Evolutionary conservation across 2,113 vertebrate genomes (phyloP).

Genomic region (Nansenia antarctica): DNA sequence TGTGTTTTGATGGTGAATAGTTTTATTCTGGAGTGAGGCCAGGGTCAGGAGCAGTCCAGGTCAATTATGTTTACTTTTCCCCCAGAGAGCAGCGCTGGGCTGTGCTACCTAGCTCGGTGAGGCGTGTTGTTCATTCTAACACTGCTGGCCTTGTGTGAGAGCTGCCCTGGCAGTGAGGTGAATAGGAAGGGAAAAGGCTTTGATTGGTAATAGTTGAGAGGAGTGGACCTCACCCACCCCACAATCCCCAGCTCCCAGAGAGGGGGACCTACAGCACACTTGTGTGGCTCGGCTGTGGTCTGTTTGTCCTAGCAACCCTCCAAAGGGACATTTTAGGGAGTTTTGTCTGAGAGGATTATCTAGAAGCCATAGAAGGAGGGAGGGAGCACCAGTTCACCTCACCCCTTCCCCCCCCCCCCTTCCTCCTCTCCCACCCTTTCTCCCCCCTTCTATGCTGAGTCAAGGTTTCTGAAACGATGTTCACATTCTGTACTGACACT

Average conservation of each 20-base stretch:
- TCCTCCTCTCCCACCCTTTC: not conserved
- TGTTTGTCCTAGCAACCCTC: not conserved
- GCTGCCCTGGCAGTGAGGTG: conserved; percentile 14
- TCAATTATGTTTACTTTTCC: conserved; percentile 51
- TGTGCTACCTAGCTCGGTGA: conserved; percentile 43
- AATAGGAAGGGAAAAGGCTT: conserved; percentile 3
- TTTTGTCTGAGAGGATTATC: not conserved
- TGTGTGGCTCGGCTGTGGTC: too few species aligned
- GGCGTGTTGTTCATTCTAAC: conserved; percentile 40
- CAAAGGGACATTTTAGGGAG: not conserved
- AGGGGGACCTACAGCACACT: not conserved
- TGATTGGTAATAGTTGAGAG: conserved; percentile 28
- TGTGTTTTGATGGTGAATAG: conserved; percentile 25
- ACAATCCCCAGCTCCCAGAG: not conserved
- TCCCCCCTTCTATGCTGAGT: too few species aligned
- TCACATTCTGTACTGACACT: not conserved
- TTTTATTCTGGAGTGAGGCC: conserved; percentile 42
- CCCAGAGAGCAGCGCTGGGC: conserved; percentile 45
- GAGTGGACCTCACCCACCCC: not conserved
- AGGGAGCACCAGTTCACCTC: not conserved
- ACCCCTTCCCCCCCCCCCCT: not conserved
- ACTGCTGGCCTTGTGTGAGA: conserved; percentile 11
- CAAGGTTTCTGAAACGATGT: not conserved
- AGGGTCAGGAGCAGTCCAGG: conserved; percentile 38
- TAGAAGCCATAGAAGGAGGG: not conserved